phyloP scores from a whole-genome alignment of 2,797 vertebrate species.

The Siniperca obscura region DNA sequence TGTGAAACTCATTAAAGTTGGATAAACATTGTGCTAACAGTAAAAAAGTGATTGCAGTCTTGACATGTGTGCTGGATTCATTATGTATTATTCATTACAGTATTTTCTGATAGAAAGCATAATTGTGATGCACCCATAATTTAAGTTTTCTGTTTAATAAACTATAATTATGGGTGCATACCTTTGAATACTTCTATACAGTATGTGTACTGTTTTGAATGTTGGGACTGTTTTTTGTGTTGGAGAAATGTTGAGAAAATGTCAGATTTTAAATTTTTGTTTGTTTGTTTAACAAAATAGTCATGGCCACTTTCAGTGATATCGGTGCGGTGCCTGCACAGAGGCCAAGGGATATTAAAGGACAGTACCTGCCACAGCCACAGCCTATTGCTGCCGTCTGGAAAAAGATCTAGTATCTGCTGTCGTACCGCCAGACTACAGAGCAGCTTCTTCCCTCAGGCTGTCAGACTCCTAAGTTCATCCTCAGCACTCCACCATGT shows the following conservation, averaged over 20 bases:
- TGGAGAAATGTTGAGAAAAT: background rate
- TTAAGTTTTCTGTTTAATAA: too few relatives aligned
- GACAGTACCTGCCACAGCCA: too few relatives aligned
- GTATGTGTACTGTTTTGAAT: background rate
- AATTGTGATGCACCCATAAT: constrained; percentile 19
- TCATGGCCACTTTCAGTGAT: background rate
- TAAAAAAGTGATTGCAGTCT: constrained; percentile 17
- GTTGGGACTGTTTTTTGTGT: background rate
- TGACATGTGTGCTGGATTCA: constrained; percentile 19
- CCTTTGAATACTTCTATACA: background rate
- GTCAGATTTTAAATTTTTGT: background rate
- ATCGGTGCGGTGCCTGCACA: too few relatives aligned
- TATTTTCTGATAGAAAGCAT: constrained; percentile 32
- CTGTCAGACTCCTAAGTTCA: too few relatives aligned
- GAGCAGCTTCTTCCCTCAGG: too few relatives aligned
- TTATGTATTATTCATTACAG: constrained; percentile 40
- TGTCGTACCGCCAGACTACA: too few relatives aligned
- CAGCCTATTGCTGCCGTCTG: too few relatives aligned
- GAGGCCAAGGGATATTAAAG: too few relatives aligned
- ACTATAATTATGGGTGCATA: background rate
- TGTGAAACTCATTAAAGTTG: constrained; percentile 22
- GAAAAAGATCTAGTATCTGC: too few relatives aligned
- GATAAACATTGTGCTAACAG: constrained; percentile 36
- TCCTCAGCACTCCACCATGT: too few relatives aligned
- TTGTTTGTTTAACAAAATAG: background rate